A percentile compares a stretch with the other conserved stretches of the same genome.
Evolutionary conservation across 2,797 vertebrate species (phyloP).

Genomic region (Sylvilagus floridanus): DNA sequence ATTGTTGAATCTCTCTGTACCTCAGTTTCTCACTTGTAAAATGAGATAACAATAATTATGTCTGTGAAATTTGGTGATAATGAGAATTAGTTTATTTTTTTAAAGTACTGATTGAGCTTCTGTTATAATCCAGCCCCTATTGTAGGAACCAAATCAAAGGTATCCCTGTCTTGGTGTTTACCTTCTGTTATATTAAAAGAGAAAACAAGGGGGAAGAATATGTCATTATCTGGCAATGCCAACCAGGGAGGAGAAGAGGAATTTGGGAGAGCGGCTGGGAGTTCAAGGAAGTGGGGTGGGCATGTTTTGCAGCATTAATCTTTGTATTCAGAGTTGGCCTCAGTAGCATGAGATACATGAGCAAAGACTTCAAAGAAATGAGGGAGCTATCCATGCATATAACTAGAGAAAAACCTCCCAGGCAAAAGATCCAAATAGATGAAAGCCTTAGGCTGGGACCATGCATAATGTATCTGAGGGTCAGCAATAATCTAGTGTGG

Average conservation of each 20-base stretch:
- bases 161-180: neutral
- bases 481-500: neutral
- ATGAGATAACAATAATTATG: neutral
- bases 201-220: neutral
- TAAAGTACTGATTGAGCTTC: neutral
- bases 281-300: neutral
- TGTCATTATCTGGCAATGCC: neutral
- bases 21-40: slow-evolving; percentile 13
- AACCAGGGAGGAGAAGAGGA: neutral
- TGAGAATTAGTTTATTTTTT: neutral
- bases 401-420: neutral
- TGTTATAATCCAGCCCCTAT: neutral
- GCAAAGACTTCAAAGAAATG: neutral
- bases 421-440: neutral
- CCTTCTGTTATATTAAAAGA: neutral
- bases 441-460: neutral
- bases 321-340: neutral
- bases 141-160: neutral
- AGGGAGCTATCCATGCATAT: neutral
- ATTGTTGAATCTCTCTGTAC: neutral
- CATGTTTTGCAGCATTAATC: too few species aligned
- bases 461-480: neutral
- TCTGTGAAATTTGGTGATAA: neutral
- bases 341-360: neutral
- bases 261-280: neutral